A percentile compares a stretch with the other conserved stretches of the same genome.
Conservation (phyloP, 2,113 vertebrate genomes). For the Pipra filicauda region DNA sequence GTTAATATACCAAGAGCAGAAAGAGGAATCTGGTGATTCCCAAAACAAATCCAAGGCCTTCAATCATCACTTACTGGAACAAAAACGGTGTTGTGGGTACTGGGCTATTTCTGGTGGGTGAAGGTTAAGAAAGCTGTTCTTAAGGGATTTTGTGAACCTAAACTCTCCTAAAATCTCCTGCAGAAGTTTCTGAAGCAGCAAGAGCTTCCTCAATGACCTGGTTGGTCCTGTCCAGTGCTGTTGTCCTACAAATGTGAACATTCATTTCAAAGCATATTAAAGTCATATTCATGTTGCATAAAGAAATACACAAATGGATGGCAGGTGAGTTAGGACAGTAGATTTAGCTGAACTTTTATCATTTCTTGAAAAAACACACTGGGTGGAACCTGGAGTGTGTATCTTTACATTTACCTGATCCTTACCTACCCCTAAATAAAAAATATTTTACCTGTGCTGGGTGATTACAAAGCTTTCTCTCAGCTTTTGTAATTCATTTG, state of each 20-base stretch:
- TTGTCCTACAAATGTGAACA: not conserved
- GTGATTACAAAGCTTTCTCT: constrained; percentile 71
- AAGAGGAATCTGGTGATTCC: not conserved
- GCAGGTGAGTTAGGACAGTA: not conserved
- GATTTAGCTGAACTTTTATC: not conserved
- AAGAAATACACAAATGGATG: not conserved
- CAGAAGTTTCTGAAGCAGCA: not conserved
- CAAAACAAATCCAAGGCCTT: not conserved
- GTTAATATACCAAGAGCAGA: not conserved
- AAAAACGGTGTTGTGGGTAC: not conserved
- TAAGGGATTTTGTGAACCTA: not conserved
- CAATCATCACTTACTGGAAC: not conserved
- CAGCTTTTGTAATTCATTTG: constrained; percentile 71
- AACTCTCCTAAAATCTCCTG: not conserved
- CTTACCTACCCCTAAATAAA: constrained; percentile 60
- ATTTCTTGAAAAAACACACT: not conserved
- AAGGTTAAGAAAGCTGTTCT: not conserved
- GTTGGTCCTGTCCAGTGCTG: not conserved
- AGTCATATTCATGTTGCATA: not conserved
- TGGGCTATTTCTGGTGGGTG: not conserved
- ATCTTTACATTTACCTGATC: constrained; percentile 24
- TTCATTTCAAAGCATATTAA: not conserved
- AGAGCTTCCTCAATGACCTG: not conserved
- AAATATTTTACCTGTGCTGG: constrained; percentile 62
- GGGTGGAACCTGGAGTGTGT: not conserved